phyloP scores from a whole-genome alignment of 2,888 invertebrate species.

The Cephonodes hylas region DNA sequence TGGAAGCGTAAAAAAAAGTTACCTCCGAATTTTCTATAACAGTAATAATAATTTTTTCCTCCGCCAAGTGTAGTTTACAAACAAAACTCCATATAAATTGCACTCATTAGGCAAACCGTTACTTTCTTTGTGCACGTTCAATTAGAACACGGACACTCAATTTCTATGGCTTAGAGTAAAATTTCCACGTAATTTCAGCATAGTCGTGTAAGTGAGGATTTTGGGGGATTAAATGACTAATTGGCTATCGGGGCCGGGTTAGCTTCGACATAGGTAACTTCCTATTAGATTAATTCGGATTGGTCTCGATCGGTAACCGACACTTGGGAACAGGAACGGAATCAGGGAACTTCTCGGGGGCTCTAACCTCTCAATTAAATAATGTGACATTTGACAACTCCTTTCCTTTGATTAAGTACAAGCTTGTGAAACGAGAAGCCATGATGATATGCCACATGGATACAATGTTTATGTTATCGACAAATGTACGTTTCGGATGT shows the following conservation, averaged over 20 bases:
- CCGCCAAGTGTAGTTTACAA: too few relatives aligned
- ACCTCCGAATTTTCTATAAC: too few relatives aligned
- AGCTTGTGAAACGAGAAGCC: too few relatives aligned
- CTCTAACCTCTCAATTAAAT: neutral
- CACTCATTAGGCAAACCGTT: too few relatives aligned
- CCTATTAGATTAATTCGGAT: slow-evolving; percentile 8
- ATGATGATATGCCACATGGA: too few relatives aligned
- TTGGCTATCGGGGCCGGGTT: slow-evolving; percentile 6
- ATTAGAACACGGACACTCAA: neutral
- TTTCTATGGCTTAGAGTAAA: slow-evolving; percentile 1
- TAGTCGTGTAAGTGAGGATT: slow-evolving; percentile 6
- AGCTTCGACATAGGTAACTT: neutral
- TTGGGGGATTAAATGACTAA: slow-evolving; percentile 12
- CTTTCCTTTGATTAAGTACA: neutral
- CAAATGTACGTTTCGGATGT: too few relatives aligned
- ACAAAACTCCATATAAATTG: too few relatives aligned
- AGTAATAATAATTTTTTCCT: too few relatives aligned
- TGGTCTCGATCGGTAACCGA: neutral
- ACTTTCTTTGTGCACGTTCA: neutral
- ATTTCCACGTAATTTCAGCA: slow-evolving; percentile 2
- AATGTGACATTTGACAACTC: neutral
- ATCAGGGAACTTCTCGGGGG: neutral
- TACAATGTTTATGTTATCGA: too few relatives aligned
- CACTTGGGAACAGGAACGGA: neutral
- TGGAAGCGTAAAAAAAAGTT: too few relatives aligned